Evolutionary conservation across 2,888 invertebrate genomes (phyloP).

Genomic region (Cephus nigrinus): DNA sequence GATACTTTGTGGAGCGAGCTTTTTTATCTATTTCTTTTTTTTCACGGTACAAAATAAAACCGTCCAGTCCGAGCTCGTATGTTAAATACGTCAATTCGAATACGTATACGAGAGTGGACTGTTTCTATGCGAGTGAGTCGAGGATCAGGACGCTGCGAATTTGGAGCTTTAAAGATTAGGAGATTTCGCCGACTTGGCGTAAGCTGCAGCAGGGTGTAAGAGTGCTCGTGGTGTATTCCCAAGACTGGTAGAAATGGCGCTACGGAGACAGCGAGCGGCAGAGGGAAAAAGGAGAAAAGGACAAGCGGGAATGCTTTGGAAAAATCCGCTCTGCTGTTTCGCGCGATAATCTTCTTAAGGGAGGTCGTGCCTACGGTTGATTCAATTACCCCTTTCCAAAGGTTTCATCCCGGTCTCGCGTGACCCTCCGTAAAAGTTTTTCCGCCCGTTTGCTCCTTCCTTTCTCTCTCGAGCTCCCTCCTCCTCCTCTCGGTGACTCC

Average conservation of each 20-base stretch:
- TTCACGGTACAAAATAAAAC: background rate
- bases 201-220: background rate
- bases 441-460: background rate
- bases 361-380: background rate
- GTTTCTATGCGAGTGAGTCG: background rate
- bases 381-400: background rate
- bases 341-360: background rate
- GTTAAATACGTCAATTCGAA: background rate
- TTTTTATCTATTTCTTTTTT: background rate
- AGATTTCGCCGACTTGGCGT: background rate
- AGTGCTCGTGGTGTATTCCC: background rate
- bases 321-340: background rate
- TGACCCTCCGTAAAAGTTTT: background rate
- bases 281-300: background rate
- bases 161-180: background rate
- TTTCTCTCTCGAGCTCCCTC: background rate
- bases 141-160: background rate
- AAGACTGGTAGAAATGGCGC: background rate
- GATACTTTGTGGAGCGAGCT: background rate
- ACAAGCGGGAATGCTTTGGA: background rate
- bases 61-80: background rate
- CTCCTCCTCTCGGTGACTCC: slow-evolving; percentile 13
- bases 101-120: background rate
- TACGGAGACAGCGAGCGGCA: background rate
- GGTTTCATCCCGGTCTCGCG: background rate